phyloP scores from a whole-genome alignment of 2,797 vertebrate species.

The Crotalus adamanteus region DNA sequence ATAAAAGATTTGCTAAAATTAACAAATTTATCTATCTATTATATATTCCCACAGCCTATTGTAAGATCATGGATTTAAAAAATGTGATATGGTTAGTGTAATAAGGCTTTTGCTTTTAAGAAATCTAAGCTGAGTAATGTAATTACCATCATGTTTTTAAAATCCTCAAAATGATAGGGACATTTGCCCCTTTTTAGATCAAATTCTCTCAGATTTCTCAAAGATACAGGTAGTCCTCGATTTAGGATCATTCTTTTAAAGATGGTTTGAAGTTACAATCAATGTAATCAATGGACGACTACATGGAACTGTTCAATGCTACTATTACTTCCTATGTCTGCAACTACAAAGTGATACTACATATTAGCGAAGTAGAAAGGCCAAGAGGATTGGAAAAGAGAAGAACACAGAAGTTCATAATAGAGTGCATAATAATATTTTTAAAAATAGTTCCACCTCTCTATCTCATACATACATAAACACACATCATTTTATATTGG shows the following conservation, averaged over 20 bases:
- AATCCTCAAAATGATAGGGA: not conserved
- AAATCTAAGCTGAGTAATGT: not conserved
- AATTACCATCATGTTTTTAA: not conserved
- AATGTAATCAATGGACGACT: conserved; percentile 5
- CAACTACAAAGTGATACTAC: not conserved
- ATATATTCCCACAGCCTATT: not conserved
- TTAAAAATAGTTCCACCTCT: not conserved
- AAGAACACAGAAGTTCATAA: not conserved
- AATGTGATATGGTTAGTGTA: not conserved
- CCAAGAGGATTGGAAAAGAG: not conserved
- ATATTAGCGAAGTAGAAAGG: not conserved
- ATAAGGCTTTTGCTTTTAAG: not conserved
- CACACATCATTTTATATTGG: not conserved
- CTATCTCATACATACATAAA: not conserved
- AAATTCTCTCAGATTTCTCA: not conserved
- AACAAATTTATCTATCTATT: not conserved
- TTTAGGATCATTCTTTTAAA: not conserved
- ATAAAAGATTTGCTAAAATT: not conserved
- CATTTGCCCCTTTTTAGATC: not conserved
- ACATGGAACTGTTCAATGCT: conserved; percentile 32
- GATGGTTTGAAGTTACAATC: not conserved
- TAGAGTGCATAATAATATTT: not conserved
- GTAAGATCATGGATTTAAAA: not conserved
- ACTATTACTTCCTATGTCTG: not conserved
- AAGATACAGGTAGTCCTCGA: not conserved